phyloP scores from a whole-genome alignment of 2,797 vertebrate species.

The Gymnothorax javanicus region DNA sequence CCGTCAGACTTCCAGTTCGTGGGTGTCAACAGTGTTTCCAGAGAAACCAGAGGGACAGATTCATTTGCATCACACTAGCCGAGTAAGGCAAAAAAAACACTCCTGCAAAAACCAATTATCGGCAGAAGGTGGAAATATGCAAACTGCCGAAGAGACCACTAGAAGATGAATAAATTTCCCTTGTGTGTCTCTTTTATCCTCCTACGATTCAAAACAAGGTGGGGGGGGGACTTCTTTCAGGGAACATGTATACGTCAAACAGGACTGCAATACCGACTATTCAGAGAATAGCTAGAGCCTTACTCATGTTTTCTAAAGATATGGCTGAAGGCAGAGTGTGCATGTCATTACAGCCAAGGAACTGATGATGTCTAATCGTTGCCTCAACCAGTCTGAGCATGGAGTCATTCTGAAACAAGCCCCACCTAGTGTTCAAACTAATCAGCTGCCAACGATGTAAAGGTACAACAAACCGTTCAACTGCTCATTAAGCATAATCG shows the following conservation, averaged over 20 bases:
- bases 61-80: background rate
- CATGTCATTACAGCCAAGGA: background rate
- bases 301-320: background rate
- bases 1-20: background rate
- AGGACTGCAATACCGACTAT: background rate
- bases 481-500: background rate
- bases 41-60: background rate
- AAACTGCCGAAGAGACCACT: background rate
- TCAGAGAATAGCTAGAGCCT: background rate
- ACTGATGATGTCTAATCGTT: background rate
- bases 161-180: background rate
- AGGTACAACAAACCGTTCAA: background rate
- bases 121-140: background rate
- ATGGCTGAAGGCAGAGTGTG: background rate
- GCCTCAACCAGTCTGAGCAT: background rate
- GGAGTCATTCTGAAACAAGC: slow-evolving; percentile 35
- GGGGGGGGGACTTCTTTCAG: background rate
- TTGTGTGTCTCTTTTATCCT: background rate
- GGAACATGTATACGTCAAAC: background rate
- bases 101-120: background rate
- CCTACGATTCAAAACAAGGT: background rate
- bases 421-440: slow-evolving; percentile 58
- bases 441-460: slow-evolving; percentile 40
- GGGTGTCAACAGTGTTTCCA: background rate
- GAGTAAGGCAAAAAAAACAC: background rate